Evolutionary conservation across 2,113 vertebrate genomes (phyloP), one percentile per base, ranked within the genome.

Genomic region (Nerophis ophidion): DNA sequence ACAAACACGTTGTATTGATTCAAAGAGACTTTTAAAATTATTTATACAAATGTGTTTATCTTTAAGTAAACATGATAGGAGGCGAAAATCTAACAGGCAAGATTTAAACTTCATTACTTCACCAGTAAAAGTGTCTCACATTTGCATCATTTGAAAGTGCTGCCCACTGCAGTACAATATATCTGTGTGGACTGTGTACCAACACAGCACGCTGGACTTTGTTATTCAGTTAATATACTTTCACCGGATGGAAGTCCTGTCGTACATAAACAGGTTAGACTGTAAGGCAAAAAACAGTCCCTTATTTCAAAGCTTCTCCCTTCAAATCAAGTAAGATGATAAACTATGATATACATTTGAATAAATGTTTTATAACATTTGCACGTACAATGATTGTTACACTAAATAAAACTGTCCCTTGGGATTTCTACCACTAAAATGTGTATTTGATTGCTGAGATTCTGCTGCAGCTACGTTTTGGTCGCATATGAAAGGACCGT

Each of bases 381-480:
- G 65, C 16, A 67, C 7, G 33, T 42, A 51, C 17, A 42, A 15
- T 34, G 9, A 8, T 17, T 16, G n/a, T 34, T 15, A 64, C 51
- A 70, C 8, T 47, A 35, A 55, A 53, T 49, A 12, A 58, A 52
- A 60, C 57, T 15, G 17, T 26, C 15, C 58, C 35, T 7, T 7
- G 38, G 16, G 4, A 35, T 48, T n/a, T 88, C 78, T 45, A 68
- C 76, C 85, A 80, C 69, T 89, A 91, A 71, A 82, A 87, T 70
- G 75, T 88, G 76, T 89, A 90, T 85, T 92, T 91, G 74, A 80
- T 85, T 74, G 86, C 79, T 80, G 88, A 77, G 73, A 68, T 82
- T 79, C 84, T 74, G 86, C 80, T 76, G 85, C 93, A 92, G 84
- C 84, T 83, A 81, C 84, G 84, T 54, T 90, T 88, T 74, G 89